Conservation (phyloP, 2,888 invertebrate species). For the Nomada fabriciana region DNA sequence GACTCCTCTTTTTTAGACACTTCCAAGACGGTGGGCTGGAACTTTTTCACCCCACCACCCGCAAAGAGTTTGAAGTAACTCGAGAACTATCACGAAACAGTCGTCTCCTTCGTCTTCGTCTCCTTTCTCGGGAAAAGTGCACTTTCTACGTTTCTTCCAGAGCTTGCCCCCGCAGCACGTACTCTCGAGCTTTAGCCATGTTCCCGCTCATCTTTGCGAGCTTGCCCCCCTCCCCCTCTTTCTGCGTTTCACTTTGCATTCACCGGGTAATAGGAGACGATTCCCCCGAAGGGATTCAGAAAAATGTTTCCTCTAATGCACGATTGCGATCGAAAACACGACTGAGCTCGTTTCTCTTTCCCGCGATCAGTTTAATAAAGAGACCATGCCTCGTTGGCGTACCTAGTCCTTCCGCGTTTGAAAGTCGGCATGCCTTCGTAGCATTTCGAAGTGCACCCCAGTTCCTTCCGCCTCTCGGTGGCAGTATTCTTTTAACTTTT, state of each 20-base stretch:
- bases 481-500: conserved; percentile 33
- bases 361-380: conserved; percentile 19
- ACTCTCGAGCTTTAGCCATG: conserved; percentile 27
- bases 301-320: conserved; percentile 14
- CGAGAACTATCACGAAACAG: conserved; percentile 74
- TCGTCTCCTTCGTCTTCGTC: conserved; percentile 41
- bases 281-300: conserved; percentile 25
- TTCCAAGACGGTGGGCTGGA: conserved; percentile 81
- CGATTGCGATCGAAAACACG: conserved; percentile 14
- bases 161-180: conserved; percentile 46
- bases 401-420: too few species aligned
- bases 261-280: conserved; percentile 24
- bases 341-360: neutral
- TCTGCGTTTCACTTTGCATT: conserved; percentile 47
- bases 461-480: conserved; percentile 1
- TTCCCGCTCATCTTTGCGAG: conserved; percentile 28
- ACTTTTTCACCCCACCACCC: conserved; percentile 74
- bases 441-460: neutral
- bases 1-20: conserved; percentile 81
- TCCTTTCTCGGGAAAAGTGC: conserved; percentile 15
- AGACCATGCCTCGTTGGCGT: too few species aligned
- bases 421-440: neutral
- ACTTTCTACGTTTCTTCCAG: conserved; percentile 36
- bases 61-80: conserved; percentile 70
- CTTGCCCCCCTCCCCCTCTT: conserved; percentile 24